Conservation (phyloP, 2,113 vertebrate species). For the Talpa occidentalis region DNA sequence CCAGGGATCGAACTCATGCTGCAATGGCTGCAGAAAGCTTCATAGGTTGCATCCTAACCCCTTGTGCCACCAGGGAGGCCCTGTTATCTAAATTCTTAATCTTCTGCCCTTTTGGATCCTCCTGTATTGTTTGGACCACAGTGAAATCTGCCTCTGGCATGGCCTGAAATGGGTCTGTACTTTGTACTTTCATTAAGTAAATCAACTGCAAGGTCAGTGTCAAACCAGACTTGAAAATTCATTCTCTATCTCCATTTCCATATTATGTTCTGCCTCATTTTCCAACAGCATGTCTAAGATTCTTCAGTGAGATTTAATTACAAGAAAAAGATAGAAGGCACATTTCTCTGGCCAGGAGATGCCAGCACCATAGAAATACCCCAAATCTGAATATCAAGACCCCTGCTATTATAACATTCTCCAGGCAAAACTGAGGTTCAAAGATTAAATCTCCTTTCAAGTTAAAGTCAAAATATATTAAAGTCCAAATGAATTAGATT, state of each 20-base stretch:
- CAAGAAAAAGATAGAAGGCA: background rate
- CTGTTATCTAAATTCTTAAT: background rate
- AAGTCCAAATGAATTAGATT: constrained; percentile 64
- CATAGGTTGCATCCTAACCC: too few relatives aligned
- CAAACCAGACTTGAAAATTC: background rate
- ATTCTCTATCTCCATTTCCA: constrained; percentile 33
- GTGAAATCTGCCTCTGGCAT: background rate
- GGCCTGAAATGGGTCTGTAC: background rate
- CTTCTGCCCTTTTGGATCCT: background rate
- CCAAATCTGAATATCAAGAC: constrained; percentile 18
- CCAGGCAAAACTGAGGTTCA: constrained; percentile 69
- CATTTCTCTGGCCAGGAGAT: background rate
- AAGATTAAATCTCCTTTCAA: constrained; percentile 77
- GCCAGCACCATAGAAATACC: background rate
- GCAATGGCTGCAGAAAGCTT: too few relatives aligned
- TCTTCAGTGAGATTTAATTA: constrained; percentile 47
- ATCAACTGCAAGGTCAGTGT: background rate
- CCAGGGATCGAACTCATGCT: too few relatives aligned
- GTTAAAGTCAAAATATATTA: constrained; percentile 73
- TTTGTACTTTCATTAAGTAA: background rate
- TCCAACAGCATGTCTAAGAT: background rate
- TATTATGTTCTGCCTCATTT: background rate
- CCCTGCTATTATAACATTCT: constrained; percentile 34
- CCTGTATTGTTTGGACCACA: background rate
- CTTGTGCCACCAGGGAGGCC: too few relatives aligned